These are phyloP conservation scores for Danionella dracula DNA, from an alignment of 2,797 vertebrate species.

Conservation along the genomic window DNA sequence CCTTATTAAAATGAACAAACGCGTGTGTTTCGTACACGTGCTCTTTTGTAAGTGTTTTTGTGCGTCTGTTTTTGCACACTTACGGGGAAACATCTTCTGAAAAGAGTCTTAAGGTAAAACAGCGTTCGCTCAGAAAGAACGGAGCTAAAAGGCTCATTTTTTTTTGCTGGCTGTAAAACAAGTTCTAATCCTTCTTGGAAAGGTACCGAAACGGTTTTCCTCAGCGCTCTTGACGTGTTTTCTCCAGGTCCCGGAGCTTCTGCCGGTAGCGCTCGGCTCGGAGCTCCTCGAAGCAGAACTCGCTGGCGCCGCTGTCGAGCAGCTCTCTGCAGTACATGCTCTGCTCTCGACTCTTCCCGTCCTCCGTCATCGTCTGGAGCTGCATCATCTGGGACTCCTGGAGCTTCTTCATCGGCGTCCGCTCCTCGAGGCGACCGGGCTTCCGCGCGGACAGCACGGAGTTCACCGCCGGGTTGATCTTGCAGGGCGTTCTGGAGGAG, in stretches of 20 bases:
- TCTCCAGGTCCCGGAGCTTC: constrained; percentile 54
- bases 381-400: constrained; percentile 73
- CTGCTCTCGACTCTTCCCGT: constrained; percentile 69
- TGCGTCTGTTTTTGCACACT: no score
- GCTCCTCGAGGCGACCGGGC: constrained; percentile 74
- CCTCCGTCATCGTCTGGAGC: constrained; percentile 64
- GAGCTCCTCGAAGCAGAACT: constrained; percentile 94
- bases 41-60: no score
- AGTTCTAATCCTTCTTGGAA: no score
- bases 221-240: no score
- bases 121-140: no score
- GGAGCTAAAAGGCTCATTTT: no score
- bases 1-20: no score
- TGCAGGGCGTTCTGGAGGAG: constrained; percentile 82
- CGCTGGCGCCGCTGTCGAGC: constrained; percentile 81
- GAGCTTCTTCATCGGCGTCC: constrained; percentile 80
- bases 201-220: no score
- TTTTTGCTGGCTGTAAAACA: no score
- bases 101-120: no score
- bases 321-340: constrained; percentile 93
- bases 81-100: no score
- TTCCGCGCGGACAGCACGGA: constrained; percentile 80
- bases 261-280: constrained; percentile 84
- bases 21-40: no score
- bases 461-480: constrained; percentile 88